Evolutionary conservation across 2,888 invertebrate genomes (phyloP), one percentile per base, ranked within the genome.

Genomic region (Phengaris alcon): DNA sequence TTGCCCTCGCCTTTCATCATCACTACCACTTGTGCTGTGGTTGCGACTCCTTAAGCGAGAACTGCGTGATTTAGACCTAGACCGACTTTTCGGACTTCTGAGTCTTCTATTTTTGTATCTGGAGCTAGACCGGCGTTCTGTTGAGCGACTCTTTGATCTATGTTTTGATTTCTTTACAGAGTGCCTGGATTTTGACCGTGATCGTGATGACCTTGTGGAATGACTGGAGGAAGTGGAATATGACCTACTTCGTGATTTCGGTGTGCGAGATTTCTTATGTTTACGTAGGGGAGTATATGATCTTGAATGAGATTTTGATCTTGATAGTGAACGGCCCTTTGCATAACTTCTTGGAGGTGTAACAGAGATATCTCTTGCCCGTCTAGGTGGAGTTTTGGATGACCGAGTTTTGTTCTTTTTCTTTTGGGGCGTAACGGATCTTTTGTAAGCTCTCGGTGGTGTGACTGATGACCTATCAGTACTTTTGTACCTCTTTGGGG

Each of bases 331-430:
- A n/a, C 80, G 81, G 77, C 82, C 86, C 77, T 89, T 83, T 3
- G 88, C 88, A 76, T 93, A 93, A 79, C 89, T 87, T 77, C 89
- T 90, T 0, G 93, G 92, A 12, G 93, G 92, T 8, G 93, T 92
- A 70, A 92, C 79, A 0, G 90, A 90, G 79, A 84, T 87, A 10
- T 91, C 88, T 80, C 86, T 85, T 9, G 76, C 80, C 77, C 86
- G 90, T 76, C 83, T 85, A n/a, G 83, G 81, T 22, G 85, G 82
- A 2, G 85, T 82, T 3, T 83, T 82, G 68, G 84, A 82, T 76
- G 82, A 83, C 46, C 82, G 82, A 46, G 85, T 84, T 77, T 85
- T 84, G 64, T 82, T 87, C 76, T 83, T 85, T 68, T 81, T 84
- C 78, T 81, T 87, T 3, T 85, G 83, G 9, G 88, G 88, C 3